These are phyloP conservation scores for Agelastica alni DNA, from an alignment of 2,888 invertebrate genomes.

Conservation along the genomic window DNA sequence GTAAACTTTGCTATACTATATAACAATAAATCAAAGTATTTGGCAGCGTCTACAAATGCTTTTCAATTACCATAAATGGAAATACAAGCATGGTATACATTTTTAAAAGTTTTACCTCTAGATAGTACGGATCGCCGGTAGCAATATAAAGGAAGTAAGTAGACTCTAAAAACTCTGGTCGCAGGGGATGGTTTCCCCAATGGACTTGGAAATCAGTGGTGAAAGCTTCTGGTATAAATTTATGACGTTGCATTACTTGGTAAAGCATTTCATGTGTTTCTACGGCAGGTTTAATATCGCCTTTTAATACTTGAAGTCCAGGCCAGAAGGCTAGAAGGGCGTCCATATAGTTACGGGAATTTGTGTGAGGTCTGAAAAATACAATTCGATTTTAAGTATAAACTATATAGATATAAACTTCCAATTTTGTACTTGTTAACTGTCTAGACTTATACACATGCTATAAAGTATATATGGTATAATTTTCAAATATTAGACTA, in stretches of 20 bases:
- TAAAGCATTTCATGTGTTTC: conserved; percentile 99
- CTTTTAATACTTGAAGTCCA: conserved; percentile 79
- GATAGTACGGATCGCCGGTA: conserved; percentile 93
- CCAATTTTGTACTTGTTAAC: not conserved
- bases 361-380: conserved; percentile 83
- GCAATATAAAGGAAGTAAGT: conserved; percentile 97
- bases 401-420: not conserved
- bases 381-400: not conserved
- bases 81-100: too few relatives aligned
- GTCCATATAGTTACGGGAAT: conserved; percentile 96
- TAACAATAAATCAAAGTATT: too few relatives aligned
- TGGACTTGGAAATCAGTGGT: conserved; percentile 96
- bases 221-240: conserved; percentile 98
- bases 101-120: conserved; percentile 60
- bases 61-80: too few relatives aligned
- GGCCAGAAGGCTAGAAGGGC: conserved; percentile 98
- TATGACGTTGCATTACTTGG: conserved; percentile 97
- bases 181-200: conserved; percentile 96
- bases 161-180: conserved; percentile 97
- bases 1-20: too few relatives aligned
- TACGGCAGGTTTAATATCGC: conserved; percentile 96
- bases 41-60: too few relatives aligned
- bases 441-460: too few relatives aligned
- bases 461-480: too few relatives aligned
- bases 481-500: too few relatives aligned